Conservation (phyloP, 2,888 invertebrate species). For the Sussaba pulchella region DNA sequence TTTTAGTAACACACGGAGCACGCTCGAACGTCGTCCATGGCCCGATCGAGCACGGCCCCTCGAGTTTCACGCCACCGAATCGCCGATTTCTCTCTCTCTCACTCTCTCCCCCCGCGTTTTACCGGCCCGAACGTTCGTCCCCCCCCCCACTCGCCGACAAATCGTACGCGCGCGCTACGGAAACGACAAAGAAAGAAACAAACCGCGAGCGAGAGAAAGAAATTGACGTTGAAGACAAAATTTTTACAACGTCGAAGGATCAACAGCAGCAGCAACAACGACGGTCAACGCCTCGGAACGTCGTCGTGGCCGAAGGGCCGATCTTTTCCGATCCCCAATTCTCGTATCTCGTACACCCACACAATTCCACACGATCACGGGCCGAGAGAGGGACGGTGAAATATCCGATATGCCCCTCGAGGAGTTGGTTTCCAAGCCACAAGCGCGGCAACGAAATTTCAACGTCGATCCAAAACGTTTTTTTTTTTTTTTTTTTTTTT, state of each 20-base stretch:
- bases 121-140: slow-evolving; percentile 9
- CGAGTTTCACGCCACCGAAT: slow-evolving; percentile 37
- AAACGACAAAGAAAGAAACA: too few relatives aligned
- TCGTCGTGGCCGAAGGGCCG: slow-evolving; percentile 24
- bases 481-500: too few relatives aligned
- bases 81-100: too few relatives aligned
- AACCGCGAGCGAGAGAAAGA: neutral
- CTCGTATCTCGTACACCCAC: neutral
- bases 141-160: slow-evolving; percentile 33
- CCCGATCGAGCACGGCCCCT: slow-evolving; percentile 27
- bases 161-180: neutral
- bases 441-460: neutral
- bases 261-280: slow-evolving; percentile 1
- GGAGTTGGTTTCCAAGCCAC: slow-evolving; percentile 1
- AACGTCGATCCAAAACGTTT: too few relatives aligned
- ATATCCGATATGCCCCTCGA: too few relatives aligned
- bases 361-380: neutral
- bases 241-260: neutral
- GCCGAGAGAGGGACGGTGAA: too few relatives aligned
- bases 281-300: slow-evolving; percentile 40
- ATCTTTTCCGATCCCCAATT: slow-evolving; percentile 10
- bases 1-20: neutral
- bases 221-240: neutral
- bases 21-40: slow-evolving; percentile 33
- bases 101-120: slow-evolving; percentile 18